Conservation (phyloP, 2,113 vertebrate species). For the Cheirogaleus medius region DNA sequence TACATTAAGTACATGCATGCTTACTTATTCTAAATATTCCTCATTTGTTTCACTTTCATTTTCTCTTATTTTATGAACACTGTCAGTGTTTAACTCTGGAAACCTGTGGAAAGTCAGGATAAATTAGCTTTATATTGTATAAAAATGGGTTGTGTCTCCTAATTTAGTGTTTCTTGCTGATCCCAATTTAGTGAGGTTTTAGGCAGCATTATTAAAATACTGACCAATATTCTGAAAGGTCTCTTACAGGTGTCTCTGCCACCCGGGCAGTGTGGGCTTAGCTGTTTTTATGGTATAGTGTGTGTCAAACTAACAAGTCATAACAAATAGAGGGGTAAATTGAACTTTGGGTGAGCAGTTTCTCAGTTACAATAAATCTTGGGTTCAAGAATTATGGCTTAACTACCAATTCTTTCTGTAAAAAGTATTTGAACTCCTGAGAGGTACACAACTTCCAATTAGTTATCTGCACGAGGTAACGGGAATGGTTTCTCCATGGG, state of each 20-base stretch:
- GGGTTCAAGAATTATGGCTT: conserved; percentile 41
- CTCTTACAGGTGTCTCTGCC: not conserved
- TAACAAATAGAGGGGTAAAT: not conserved
- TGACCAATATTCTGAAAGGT: not conserved
- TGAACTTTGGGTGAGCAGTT: not conserved
- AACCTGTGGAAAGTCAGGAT: conserved; percentile 79
- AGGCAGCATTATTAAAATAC: not conserved
- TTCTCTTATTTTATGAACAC: conserved; percentile 72
- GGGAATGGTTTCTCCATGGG: not conserved
- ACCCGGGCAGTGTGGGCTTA: not conserved
- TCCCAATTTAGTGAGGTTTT: conserved; percentile 8
- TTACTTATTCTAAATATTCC: conserved; percentile 52
- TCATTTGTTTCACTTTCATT: conserved; percentile 75
- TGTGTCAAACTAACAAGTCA: conserved; percentile 25
- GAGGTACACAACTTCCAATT: conserved; percentile 27
- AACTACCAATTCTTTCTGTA: conserved; percentile 42
- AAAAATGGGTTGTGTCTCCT: not conserved
- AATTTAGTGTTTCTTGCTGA: not conserved
- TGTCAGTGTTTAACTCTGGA: conserved; percentile 66
- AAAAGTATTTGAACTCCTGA: conserved; percentile 10
- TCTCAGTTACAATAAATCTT: conserved; percentile 54
- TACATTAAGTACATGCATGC: conserved; percentile 1
- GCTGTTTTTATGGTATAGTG: not conserved
- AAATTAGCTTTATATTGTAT: conserved; percentile 70
- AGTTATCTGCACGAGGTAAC: conserved; percentile 34